Percentiles rank a stretch among this genome's conserved stretches.
Evolutionary conservation across 2,113 vertebrate genomes (phyloP).

Genomic region (Cercopithecus mona): DNA sequence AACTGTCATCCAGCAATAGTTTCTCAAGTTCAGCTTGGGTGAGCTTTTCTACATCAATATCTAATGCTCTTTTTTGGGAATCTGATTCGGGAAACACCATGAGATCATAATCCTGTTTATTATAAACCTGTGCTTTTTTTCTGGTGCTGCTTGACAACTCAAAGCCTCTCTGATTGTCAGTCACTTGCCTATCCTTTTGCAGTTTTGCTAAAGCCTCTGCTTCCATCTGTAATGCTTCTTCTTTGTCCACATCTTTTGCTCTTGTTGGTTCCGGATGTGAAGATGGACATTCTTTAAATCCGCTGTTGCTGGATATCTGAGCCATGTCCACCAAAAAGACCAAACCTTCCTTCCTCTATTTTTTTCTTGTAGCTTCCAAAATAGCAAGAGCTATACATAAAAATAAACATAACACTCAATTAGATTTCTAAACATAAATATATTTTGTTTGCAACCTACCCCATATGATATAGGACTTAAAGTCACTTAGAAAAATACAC

Average conservation of each 20-base stretch:
- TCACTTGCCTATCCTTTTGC: slow-evolving; percentile 88
- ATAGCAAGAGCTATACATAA: slow-evolving; percentile 76
- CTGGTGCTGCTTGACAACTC: slow-evolving; percentile 77
- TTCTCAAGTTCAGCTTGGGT: slow-evolving; percentile 95
- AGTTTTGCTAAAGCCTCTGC: slow-evolving; percentile 95
- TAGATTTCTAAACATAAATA: slow-evolving; percentile 46
- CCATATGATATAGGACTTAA: not conserved
- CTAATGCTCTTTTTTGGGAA: slow-evolving; percentile 86
- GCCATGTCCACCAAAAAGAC: slow-evolving; percentile 92
- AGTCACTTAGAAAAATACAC: slow-evolving; percentile 38
- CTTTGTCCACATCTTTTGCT: slow-evolving; percentile 93
- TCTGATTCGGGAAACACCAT: slow-evolving; percentile 96
- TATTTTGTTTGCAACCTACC: slow-evolving; percentile 37
- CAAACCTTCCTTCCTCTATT: slow-evolving; percentile 52
- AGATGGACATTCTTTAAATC: slow-evolving; percentile 89
- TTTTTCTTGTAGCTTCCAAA: slow-evolving; percentile 62
- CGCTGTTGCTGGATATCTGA: slow-evolving; percentile 94
- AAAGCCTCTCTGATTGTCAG: slow-evolving; percentile 78
- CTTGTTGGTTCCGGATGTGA: slow-evolving; percentile 79
- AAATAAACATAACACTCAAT: slow-evolving; percentile 59
- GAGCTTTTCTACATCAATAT: slow-evolving; percentile 94
- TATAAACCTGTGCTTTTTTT: slow-evolving; percentile 80
- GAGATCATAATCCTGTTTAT: slow-evolving; percentile 92
- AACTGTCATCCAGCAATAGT: slow-evolving; percentile 93
- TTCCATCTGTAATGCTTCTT: slow-evolving; percentile 99